These are phyloP conservation scores for Pedicia rivosa DNA, from an alignment of 2,888 invertebrate species.

Conservation along the genomic window DNA sequence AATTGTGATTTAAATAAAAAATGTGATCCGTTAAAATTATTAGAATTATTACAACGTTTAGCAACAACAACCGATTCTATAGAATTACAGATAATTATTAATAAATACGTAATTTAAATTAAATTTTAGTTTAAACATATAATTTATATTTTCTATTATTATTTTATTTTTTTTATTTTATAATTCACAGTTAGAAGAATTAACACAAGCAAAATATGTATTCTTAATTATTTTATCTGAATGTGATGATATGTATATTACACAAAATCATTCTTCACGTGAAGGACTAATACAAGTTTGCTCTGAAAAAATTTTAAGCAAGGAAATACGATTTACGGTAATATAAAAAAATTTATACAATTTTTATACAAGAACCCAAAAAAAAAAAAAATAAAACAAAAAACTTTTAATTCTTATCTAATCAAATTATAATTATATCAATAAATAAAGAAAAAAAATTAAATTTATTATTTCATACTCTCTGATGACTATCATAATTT, in stretches of 20 bases:
- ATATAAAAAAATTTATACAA: too few relatives aligned
- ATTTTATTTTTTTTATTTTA: not conserved
- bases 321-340: conserved; percentile 36
- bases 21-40: conserved; percentile 4
- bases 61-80: conserved; percentile 5
- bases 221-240: conserved; percentile 37
- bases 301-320: conserved; percentile 32
- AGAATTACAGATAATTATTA: conserved; percentile 4
- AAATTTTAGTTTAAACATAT: not conserved
- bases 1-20: not conserved
- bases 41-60: conserved; percentile 4
- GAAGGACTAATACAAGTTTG: conserved; percentile 45
- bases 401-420: too few relatives aligned
- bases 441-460: too few relatives aligned
- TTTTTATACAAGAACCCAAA: too few relatives aligned
- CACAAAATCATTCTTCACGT: too few relatives aligned
- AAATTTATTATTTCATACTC: too few relatives aligned
- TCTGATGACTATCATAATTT: too few relatives aligned
- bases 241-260: too few relatives aligned
- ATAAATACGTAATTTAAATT: conserved; percentile 3
- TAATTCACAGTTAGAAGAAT: conserved; percentile 17
- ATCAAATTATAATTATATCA: too few relatives aligned
- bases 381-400: too few relatives aligned
- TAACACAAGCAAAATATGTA: conserved; percentile 36
- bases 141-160: not conserved